Percentiles rank a stretch among this genome's conserved stretches.
Conservation (phyloP, 2,113 vertebrate genomes). For the Lipophrys pholis region DNA sequence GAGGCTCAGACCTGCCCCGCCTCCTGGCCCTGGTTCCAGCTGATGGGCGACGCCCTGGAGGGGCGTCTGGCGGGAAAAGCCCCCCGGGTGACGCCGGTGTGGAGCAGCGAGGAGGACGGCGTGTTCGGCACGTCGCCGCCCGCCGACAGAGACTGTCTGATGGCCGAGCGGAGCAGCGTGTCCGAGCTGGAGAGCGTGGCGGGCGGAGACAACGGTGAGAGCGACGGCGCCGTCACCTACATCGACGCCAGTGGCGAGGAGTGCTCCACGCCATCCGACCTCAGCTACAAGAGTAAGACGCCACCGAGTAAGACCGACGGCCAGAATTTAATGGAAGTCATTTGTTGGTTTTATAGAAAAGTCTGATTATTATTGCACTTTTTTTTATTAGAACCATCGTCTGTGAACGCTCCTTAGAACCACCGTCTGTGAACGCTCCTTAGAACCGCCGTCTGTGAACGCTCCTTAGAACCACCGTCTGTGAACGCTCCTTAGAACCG, state of each 20-base stretch:
- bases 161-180: slow-evolving; percentile 60
- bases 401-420: too few species aligned
- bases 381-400: too few species aligned
- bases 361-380: too few species aligned
- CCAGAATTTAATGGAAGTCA: too few species aligned
- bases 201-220: slow-evolving; percentile 41
- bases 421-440: too few species aligned
- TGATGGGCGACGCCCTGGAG: slow-evolving; percentile 81
- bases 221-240: slow-evolving; percentile 62
- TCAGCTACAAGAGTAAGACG: slow-evolving; percentile 71
- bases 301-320: too few species aligned
- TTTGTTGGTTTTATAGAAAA: too few species aligned
- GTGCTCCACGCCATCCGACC: slow-evolving; percentile 68
- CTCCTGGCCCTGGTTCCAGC: slow-evolving; percentile 84
- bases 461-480: too few species aligned
- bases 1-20: slow-evolving; percentile 74
- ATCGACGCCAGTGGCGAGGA: slow-evolving; percentile 79
- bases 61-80: slow-evolving; percentile 74
- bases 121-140: slow-evolving; percentile 61
- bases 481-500: too few species aligned
- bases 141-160: slow-evolving; percentile 55
- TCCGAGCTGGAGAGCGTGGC: slow-evolving; percentile 70
- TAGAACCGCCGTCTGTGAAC: too few species aligned
- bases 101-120: slow-evolving; percentile 73
- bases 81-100: slow-evolving; percentile 64